Base-by-base conservation (phyloP, 2,113 vertebrate species). In the Platysteira castanea region DNA sequence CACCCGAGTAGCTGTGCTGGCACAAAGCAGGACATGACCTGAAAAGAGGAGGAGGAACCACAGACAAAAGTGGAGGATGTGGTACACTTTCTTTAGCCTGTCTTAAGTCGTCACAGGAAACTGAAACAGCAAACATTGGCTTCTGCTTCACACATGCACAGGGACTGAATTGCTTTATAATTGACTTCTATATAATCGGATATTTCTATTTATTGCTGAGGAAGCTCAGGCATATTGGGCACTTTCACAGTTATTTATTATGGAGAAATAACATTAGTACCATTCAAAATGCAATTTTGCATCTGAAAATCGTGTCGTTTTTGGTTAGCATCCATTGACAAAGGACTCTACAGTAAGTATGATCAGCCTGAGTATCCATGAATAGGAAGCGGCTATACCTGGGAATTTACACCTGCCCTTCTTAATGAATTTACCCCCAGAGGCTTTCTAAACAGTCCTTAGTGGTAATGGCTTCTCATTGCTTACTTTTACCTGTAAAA, bases 1-100 rank as follows among this genome's bases (percentile, higher is more conserved):
- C 21, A 68, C 4, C 4, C 0, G 0, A 53, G 14, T 5, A 41
- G 39, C 42, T 60, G 50, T 67, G 47, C 61, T 68, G 57, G 20
- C 37, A 33, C 28, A 50, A 68, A 33, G 22, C 33, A 63, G 42
- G 23, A 35, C 31, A 4, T 7, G 37, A 33, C 24, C 35, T 44
- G 79, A 47, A 65, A 49, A 88, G 41, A 68, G 42, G 11, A 90
- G 61, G 69, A 63, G 35, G 75, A 56, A 21, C 28, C 35, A 35
- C 8, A 30, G 31, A 74, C n/a, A 53, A 69, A 68, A 77, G 46
- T 15, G 61, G 41, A 71, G 9, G 31, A 49, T 21, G 13, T 13
- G 23, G 12, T 27, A 20, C 9, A 15, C 13, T 44, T 47, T 14
- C 14, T 85, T 18, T 30, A 56, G 30, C 46, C 35, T n/a, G 21